Evolutionary conservation across 2,888 invertebrate species (phyloP).

Genomic region (Cyaniris semiargus): DNA sequence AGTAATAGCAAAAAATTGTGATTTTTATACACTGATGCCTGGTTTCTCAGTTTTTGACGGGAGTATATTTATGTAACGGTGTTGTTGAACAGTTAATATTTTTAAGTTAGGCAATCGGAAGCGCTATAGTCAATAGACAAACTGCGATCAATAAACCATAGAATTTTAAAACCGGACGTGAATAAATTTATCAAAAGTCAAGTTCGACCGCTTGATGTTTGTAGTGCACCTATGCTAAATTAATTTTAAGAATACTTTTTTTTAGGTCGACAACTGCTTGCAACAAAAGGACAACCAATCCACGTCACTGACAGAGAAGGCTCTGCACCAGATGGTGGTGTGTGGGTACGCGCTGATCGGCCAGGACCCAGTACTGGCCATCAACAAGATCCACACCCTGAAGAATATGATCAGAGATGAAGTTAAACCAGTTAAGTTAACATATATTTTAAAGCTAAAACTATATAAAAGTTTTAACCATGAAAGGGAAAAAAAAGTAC

Average conservation of each 20-base stretch:
- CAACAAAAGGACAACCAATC: conserved; percentile 58
- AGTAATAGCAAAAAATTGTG: neutral
- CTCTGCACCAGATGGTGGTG: conserved; percentile 73
- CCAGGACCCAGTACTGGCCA: conserved; percentile 67
- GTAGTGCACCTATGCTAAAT: too few relatives aligned
- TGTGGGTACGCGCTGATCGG: conserved; percentile 74
- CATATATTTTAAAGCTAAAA: neutral
- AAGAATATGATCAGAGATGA: conserved; percentile 63
- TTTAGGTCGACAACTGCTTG: conserved; percentile 59
- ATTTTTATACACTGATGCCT: too few relatives aligned
- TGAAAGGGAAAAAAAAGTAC: neutral
- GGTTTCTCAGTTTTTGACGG: too few relatives aligned
- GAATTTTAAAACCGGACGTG: too few relatives aligned
- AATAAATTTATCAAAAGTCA: too few relatives aligned
- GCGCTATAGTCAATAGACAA: too few relatives aligned
- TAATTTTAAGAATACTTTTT: neutral
- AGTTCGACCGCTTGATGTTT: too few relatives aligned
- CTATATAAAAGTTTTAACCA: neutral
- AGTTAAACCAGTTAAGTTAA: conserved; percentile 57
- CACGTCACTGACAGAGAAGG: conserved; percentile 63
- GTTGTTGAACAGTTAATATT: too few relatives aligned
- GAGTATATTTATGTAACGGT: too few relatives aligned
- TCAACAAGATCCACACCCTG: conserved; percentile 57
- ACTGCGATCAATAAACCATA: too few relatives aligned
- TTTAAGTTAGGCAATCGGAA: too few relatives aligned